Conservation (phyloP, 2,888 invertebrate genomes). For the Odontocolon sp. region DNA sequence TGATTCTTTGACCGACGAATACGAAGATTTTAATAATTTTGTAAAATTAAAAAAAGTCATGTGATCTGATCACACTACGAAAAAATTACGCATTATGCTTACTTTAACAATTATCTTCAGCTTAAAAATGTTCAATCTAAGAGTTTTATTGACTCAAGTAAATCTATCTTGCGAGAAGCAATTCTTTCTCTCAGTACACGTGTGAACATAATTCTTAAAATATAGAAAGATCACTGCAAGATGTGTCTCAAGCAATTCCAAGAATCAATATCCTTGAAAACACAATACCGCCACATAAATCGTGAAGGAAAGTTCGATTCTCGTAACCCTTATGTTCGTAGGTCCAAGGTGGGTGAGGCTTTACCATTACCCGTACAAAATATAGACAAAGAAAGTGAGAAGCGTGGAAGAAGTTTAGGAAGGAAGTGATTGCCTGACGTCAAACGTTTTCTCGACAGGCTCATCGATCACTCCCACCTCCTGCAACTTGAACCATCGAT, state of each 20-base stretch:
- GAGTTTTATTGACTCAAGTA: too few species aligned
- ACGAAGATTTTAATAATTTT: background rate
- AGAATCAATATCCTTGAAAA: background rate
- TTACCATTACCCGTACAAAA: background rate
- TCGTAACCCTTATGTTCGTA: background rate
- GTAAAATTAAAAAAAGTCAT: too few species aligned
- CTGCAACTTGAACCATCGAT: background rate
- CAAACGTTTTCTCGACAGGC: conserved; percentile 40
- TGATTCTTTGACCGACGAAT: background rate
- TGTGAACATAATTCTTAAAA: too few species aligned
- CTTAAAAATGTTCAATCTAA: background rate
- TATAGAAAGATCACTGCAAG: background rate
- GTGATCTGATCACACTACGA: too few species aligned
- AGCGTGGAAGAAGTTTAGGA: conserved; percentile 32
- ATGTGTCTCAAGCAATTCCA: background rate
- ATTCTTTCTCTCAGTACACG: too few species aligned
- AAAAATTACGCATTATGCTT: too few species aligned
- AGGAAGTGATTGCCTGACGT: conserved; percentile 56
- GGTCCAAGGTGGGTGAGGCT: conserved; percentile 4
- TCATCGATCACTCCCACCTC: conserved; percentile 37
- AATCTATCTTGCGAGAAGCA: too few species aligned
- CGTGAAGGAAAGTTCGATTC: conserved; percentile 8
- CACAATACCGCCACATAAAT: background rate
- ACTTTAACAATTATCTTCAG: too few species aligned
- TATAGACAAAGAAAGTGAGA: background rate